Evolutionary conservation across 2,113 vertebrate genomes (phyloP).

Genomic region (Rhipidura dahli): DNA sequence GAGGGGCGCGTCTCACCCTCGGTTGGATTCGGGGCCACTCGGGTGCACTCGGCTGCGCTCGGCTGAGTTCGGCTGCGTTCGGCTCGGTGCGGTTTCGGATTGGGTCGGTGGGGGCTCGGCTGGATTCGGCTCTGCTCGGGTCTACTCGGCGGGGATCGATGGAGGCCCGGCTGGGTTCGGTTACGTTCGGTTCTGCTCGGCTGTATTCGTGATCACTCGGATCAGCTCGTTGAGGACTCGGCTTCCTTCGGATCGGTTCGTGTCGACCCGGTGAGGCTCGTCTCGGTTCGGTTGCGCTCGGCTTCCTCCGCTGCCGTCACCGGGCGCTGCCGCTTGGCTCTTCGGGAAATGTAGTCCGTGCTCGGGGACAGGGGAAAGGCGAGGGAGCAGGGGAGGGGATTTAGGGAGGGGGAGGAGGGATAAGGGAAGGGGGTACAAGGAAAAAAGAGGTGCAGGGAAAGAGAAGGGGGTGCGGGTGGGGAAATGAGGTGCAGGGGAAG

Average conservation of each 20-base stretch:
- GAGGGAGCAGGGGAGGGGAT: rapidly evolving
- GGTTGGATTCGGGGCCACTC: not conserved
- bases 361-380: rapidly evolving
- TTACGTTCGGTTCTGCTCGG: rapidly evolving
- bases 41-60: not conserved
- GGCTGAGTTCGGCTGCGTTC: not conserved
- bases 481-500: not conserved
- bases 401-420: not conserved
- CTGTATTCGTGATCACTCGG: not conserved
- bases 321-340: not conserved
- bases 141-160: no score
- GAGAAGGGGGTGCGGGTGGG: no score
- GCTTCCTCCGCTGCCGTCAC: not conserved
- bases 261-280: not conserved
- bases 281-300: rapidly evolving
- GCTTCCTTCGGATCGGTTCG: rapidly evolving
- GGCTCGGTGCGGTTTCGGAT: not conserved
- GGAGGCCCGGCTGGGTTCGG: rapidly evolving
- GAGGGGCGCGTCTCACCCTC: not conserved
- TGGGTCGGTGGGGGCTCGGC: not conserved
- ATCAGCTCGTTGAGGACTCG: no score
- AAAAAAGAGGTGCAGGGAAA: not conserved
- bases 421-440: not conserved
- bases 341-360: conserved; percentile 2
- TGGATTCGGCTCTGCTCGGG: not conserved